phyloP scores from a whole-genome alignment of 2,888 invertebrate genomes.

The Saturnia japonica region DNA sequence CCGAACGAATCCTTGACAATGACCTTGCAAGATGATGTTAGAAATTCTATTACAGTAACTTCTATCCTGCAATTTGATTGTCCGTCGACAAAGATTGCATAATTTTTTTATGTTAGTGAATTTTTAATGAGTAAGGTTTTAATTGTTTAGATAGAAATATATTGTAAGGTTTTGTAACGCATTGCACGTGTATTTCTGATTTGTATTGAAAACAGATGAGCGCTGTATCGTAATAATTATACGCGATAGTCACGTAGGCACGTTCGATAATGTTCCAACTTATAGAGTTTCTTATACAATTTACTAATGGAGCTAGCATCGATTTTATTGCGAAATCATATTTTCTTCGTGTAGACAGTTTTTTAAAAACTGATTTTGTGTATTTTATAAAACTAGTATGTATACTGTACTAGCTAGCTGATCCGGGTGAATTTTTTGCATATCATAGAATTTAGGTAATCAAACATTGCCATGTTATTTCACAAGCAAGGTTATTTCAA shows the following conservation, averaged over 20 bases:
- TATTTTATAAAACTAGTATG: too few relatives aligned
- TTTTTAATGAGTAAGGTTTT: not conserved
- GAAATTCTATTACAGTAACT: not conserved
- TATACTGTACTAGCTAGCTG: too few relatives aligned
- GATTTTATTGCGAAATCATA: not conserved
- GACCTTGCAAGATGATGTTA: not conserved
- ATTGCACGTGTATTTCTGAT: slow-evolving; percentile 3
- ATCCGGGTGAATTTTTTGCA: too few relatives aligned
- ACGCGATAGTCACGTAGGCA: not conserved
- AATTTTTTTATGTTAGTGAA: not conserved
- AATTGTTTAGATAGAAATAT: not conserved
- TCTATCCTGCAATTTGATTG: not conserved
- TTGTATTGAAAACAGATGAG: not conserved
- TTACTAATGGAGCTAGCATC: not conserved
- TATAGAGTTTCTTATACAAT: not conserved
- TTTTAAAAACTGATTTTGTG: too few relatives aligned
- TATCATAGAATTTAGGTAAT: too few relatives aligned
- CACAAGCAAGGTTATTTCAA: too few relatives aligned
- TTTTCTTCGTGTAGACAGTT: not conserved
- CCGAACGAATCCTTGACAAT: too few relatives aligned
- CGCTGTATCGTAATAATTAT: not conserved
- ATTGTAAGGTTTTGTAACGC: not conserved
- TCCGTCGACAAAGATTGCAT: not conserved
- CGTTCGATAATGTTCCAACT: not conserved
- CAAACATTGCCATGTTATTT: too few relatives aligned